A percentile compares a stretch with the other conserved stretches of the same genome.
Evolutionary conservation across 2,113 vertebrate genomes (phyloP).

Genomic region (Sander vitreus): DNA sequence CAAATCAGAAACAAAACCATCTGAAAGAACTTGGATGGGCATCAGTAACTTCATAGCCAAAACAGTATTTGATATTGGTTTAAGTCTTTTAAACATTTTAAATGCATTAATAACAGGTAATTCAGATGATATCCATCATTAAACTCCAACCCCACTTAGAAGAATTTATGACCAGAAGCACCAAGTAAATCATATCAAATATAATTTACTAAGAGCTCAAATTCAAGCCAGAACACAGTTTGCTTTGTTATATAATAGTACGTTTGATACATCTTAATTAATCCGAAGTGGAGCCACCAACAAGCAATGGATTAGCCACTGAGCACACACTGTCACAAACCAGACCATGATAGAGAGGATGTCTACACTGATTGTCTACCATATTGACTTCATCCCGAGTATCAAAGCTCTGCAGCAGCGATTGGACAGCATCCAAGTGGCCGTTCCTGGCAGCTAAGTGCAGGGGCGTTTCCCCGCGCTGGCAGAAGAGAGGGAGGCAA

Average conservation of each 20-base stretch:
- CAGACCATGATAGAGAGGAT: constrained; percentile 42
- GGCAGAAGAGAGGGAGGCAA: constrained; percentile 62
- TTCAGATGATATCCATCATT: constrained; percentile 1
- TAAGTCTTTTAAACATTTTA: background rate
- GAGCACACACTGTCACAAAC: constrained; percentile 53
- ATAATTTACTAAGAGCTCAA: constrained; percentile 2
- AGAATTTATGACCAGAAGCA: background rate
- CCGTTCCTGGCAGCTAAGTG: constrained; percentile 90
- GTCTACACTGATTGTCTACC: constrained; percentile 79
- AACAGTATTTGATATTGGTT: background rate
- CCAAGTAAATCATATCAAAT: background rate
- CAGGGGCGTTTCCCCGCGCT: constrained; percentile 91
- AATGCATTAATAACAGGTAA: background rate
- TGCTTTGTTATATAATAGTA: constrained; percentile 2
- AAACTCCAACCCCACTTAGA: background rate
- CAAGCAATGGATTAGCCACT: constrained; percentile 44
- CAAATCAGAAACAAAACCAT: background rate
- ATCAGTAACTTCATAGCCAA: constrained; percentile 9
- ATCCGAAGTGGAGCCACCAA: constrained; percentile 35
- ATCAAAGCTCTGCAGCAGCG: constrained; percentile 86
- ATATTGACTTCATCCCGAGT: constrained; percentile 87
- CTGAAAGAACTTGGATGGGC: background rate
- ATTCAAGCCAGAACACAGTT: constrained; percentile 21
- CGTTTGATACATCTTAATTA: constrained; percentile 44
- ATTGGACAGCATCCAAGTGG: constrained; percentile 80